A percentile compares a stretch with the other conserved stretches of the same genome.
These are phyloP conservation scores for Dreissena rostriformis DNA, from an alignment of 1,140 invertebrate species.

Conservation along the genomic window DNA sequence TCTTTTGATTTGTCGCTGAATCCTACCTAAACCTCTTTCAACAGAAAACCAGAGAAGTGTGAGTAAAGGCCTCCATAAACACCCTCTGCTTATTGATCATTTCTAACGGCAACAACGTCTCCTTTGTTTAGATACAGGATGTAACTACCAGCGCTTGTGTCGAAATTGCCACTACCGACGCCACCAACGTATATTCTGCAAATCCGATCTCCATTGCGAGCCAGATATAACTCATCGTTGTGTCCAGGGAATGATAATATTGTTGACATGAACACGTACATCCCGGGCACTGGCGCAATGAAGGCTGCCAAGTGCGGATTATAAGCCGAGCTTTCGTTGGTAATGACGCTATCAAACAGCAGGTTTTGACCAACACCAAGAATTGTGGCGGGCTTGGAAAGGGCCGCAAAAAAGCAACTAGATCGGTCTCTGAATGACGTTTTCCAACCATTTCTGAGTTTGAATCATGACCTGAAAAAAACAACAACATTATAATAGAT, in stretches of 20 bases:
- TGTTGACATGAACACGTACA: constrained; percentile 8
- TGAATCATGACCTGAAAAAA: too few relatives aligned
- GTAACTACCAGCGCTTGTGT: background rate
- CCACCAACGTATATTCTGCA: background rate
- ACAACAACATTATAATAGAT: too few relatives aligned
- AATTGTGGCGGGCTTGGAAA: background rate
- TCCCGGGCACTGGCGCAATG: constrained; percentile 13
- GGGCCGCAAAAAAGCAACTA: constrained; percentile 1
- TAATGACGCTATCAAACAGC: constrained; percentile 10
- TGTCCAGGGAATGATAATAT: background rate
- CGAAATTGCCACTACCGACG: background rate
- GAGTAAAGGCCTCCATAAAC: background rate
- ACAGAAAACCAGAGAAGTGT: constrained; percentile 8
- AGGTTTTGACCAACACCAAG: constrained; percentile 4
- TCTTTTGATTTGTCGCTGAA: too few relatives aligned
- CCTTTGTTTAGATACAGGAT: constrained; percentile 1
- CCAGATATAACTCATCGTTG: background rate
- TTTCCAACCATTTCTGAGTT: too few relatives aligned
- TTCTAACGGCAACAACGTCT: constrained; percentile 14
- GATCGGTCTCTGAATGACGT: too few relatives aligned
- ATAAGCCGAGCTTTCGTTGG: constrained; percentile 11
- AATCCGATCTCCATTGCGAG: background rate
- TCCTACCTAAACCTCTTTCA: too few relatives aligned
- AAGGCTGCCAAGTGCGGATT: background rate
- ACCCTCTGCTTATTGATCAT: background rate